A percentile compares a stretch with the other conserved stretches of the same genome.
phyloP scores from a whole-genome alignment of 2,888 invertebrate species.

The Synanthedon vespiformis region DNA sequence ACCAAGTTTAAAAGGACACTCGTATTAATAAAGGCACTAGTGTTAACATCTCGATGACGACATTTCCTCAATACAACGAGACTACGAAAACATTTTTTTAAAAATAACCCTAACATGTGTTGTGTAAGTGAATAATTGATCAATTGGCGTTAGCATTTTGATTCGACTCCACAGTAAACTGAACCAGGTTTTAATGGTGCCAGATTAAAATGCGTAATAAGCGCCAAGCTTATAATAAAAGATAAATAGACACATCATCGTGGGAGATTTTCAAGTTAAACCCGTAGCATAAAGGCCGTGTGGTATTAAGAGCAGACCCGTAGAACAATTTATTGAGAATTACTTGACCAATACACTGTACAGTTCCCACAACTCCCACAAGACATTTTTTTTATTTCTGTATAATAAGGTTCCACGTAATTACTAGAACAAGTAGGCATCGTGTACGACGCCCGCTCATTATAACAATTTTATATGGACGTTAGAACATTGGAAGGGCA shows the following conservation, averaged over 20 bases:
- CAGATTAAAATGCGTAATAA: too few relatives aligned
- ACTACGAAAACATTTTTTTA: too few relatives aligned
- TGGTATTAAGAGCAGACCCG: background rate
- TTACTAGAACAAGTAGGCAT: background rate
- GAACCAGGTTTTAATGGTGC: too few relatives aligned
- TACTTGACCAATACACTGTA: background rate
- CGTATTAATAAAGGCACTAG: background rate
- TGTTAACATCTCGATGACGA: too few relatives aligned
- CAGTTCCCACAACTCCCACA: background rate
- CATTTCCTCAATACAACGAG: too few relatives aligned
- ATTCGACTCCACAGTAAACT: too few relatives aligned
- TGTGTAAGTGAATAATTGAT: too few relatives aligned
- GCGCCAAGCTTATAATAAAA: too few relatives aligned
- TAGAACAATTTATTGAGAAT: background rate
- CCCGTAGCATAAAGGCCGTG: background rate
- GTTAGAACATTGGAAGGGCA: background rate
- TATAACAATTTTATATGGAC: background rate
- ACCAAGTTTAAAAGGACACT: background rate
- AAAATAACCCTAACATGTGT: too few relatives aligned
- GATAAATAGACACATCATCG: background rate
- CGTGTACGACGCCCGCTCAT: background rate
- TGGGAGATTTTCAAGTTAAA: background rate
- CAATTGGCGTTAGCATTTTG: too few relatives aligned
- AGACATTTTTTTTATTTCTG: background rate
- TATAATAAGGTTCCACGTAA: background rate